Percentiles rank a stretch among this genome's conserved stretches.
These are phyloP conservation scores for Orientallactaga sibirica DNA, from an alignment of 2,797 vertebrate species.

Conservation along the genomic window DNA sequence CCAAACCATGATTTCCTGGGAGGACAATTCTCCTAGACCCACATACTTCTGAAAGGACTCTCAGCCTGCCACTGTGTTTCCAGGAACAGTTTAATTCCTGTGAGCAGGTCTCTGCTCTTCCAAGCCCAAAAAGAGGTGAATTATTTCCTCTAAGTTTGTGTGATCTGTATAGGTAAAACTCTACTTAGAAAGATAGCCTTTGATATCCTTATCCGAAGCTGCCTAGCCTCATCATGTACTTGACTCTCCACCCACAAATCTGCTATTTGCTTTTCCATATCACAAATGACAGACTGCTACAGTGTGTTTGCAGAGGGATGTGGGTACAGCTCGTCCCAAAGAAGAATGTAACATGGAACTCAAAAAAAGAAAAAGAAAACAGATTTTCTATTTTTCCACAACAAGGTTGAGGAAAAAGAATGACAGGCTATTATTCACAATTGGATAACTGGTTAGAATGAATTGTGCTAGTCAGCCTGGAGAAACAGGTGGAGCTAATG, in stretches of 20 bases:
- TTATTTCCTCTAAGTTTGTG: neutral
- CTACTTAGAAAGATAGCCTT: neutral
- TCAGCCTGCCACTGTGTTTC: neutral
- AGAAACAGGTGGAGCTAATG: neutral
- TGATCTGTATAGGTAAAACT: neutral
- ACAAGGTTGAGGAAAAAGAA: neutral
- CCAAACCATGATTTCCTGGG: neutral
- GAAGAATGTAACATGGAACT: neutral
- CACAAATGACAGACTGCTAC: neutral
- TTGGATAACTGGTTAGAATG: neutral
- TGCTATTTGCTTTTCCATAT: neutral
- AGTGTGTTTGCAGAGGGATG: neutral
- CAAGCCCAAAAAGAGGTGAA: neutral
- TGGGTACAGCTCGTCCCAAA: neutral
- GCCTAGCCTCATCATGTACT: neutral
- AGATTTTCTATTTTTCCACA: neutral
- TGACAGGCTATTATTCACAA: neutral
- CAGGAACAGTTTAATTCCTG: neutral
- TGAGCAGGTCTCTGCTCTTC: neutral
- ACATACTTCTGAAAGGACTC: neutral
- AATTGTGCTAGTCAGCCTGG: neutral
- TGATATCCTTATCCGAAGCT: neutral
- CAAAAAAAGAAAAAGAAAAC: neutral
- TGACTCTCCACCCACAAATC: neutral
- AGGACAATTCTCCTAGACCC: neutral